Conservation (phyloP, 1,140 invertebrate species). For the Agrilus planipennis region DNA sequence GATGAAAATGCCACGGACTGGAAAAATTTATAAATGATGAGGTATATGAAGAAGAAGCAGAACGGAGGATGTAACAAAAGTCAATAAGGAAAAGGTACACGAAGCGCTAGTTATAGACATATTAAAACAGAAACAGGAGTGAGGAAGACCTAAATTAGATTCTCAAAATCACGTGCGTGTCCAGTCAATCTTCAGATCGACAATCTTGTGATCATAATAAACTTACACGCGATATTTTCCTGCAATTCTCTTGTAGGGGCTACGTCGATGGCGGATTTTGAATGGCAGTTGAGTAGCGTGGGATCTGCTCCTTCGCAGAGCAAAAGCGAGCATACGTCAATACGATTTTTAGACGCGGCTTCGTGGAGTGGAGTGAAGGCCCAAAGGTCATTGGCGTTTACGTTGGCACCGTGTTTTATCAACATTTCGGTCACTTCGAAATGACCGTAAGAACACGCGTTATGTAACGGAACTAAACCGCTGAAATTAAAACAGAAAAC, state of each 20-base stretch:
- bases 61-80: no score
- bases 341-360: constrained; percentile 75
- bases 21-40: no score
- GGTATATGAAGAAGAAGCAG: no score
- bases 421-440: constrained; percentile 87
- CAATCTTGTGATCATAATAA: no score
- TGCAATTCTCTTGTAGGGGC: constrained; percentile 83
- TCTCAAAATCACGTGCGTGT: background rate
- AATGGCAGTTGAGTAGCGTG: constrained; percentile 90
- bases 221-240: constrained; percentile 78
- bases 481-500: constrained; percentile 32
- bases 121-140: no score
- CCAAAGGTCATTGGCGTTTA: constrained; percentile 89
- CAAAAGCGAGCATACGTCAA: constrained; percentile 84
- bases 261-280: constrained; percentile 89
- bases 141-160: no score
- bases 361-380: constrained; percentile 83
- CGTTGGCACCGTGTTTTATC: constrained; percentile 81
- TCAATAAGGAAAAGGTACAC: no score
- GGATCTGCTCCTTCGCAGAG: constrained; percentile 91
- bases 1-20: no score
- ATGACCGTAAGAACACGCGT: constrained; percentile 82
- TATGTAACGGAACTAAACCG: constrained; percentile 84
- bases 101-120: no score
- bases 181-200: background rate